These are phyloP conservation scores for Harpalus rufipes DNA, from an alignment of 2,888 invertebrate genomes.

Conservation along the genomic window DNA sequence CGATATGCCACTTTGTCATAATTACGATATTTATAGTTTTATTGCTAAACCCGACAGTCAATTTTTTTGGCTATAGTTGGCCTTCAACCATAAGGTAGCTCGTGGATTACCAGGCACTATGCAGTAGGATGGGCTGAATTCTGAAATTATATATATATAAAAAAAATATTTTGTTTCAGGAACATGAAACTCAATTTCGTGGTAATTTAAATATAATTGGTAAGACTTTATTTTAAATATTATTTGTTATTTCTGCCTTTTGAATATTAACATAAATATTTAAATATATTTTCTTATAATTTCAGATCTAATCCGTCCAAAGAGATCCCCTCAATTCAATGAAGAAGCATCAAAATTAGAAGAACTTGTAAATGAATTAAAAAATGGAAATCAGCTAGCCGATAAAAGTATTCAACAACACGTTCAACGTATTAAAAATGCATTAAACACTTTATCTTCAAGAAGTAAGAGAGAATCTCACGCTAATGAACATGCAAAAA, in stretches of 20 bases:
- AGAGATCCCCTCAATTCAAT: background rate
- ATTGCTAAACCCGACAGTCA: too few relatives aligned
- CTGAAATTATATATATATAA: too few relatives aligned
- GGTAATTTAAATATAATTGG: background rate
- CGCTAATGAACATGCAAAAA: background rate
- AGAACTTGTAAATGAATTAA: background rate
- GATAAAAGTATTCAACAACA: background rate
- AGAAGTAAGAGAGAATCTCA: background rate
- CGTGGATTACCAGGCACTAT: too few relatives aligned
- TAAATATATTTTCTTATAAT: background rate
- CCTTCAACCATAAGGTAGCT: too few relatives aligned
- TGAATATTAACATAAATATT: too few relatives aligned
- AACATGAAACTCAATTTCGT: background rate
- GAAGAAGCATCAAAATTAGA: too few relatives aligned
- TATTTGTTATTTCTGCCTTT: too few relatives aligned
- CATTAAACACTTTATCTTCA: background rate
- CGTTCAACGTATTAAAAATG: background rate
- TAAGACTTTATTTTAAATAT: too few relatives aligned
- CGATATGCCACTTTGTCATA: too few relatives aligned
- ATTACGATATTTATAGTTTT: too few relatives aligned
- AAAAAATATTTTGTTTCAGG: background rate
- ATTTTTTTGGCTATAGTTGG: too few relatives aligned
- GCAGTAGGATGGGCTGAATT: too few relatives aligned
- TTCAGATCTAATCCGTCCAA: background rate
- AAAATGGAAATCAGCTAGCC: background rate